Conservation (phyloP, 2,888 invertebrate genomes). For the Falcaria lacertinaria region DNA sequence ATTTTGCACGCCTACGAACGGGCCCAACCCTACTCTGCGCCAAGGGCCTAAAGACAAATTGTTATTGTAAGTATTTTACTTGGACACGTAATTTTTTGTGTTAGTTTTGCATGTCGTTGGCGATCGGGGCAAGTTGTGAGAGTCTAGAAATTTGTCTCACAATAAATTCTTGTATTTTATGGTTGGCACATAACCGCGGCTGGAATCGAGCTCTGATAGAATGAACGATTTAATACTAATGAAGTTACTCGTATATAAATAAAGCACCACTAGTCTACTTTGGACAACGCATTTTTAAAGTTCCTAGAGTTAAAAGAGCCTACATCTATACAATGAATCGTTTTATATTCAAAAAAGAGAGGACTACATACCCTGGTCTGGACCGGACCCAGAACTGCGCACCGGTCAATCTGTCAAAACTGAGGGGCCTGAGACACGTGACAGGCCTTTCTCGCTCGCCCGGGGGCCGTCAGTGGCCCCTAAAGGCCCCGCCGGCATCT, state of each 20-base stretch:
- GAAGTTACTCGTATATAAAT: no score
- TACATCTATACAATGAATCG: background rate
- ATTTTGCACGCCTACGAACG: conserved; percentile 78
- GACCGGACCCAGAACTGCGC: conserved; percentile 84
- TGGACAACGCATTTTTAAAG: no score
- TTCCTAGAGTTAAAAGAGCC: no score
- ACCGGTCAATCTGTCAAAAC: conserved; percentile 80
- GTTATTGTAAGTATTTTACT: conserved; percentile 84
- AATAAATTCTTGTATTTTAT: no score
- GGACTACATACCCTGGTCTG: conserved; percentile 92
- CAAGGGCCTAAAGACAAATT: conserved; percentile 89
- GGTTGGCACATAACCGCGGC: no score
- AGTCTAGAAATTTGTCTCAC: no score
- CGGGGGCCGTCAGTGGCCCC: conserved; percentile 83
- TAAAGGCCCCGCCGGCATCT: conserved; percentile 87
- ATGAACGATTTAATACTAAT: no score
- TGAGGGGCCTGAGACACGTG: conserved; percentile 60
- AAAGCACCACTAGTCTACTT: no score
- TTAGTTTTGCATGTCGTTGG: no score
- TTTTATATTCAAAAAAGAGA: conserved; percentile 66
- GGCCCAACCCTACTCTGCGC: conserved; percentile 85
- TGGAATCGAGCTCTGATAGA: no score
- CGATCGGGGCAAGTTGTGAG: no score
- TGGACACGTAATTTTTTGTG: conserved; percentile 5
- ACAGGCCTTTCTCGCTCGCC: conserved; percentile 62